Conservation (phyloP, 2,888 invertebrate species). For the Entomobrya multifasciata region DNA sequence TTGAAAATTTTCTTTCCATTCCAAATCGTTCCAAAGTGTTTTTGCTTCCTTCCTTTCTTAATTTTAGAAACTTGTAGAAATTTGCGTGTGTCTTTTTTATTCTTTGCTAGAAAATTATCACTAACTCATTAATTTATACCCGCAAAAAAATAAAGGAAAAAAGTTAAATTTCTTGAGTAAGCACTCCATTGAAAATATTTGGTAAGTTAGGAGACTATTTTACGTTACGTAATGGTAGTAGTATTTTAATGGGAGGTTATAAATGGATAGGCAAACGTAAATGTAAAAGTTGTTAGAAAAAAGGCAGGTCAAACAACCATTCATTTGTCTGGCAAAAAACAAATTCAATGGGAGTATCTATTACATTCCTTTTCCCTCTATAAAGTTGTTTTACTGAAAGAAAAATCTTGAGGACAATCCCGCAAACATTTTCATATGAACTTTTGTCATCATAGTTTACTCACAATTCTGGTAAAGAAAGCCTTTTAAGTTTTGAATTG, state of each 20-base stretch:
- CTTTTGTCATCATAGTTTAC: not conserved
- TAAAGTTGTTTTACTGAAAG: not conserved
- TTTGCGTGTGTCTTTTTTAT: too few relatives aligned
- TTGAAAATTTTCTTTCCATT: too few relatives aligned
- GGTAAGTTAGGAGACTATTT: too few relatives aligned
- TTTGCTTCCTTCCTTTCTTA: too few relatives aligned
- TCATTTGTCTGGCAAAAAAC: not conserved
- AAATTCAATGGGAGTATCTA: not conserved
- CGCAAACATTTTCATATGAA: too few relatives aligned
- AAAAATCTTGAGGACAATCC: not conserved
- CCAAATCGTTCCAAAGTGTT: too few relatives aligned
- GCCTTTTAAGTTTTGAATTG: too few relatives aligned
- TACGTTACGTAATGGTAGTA: not conserved
- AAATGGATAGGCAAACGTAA: too few relatives aligned
- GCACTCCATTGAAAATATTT: not conserved
- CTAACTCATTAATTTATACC: constrained; percentile 13
- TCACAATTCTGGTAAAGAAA: too few relatives aligned
- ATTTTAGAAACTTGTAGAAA: too few relatives aligned
- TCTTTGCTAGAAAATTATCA: too few relatives aligned
- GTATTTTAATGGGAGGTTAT: not conserved
- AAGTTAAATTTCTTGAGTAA: constrained; percentile 4
- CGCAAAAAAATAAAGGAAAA: not conserved
- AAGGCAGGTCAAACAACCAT: not conserved
- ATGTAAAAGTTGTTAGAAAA: not conserved
- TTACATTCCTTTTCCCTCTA: not conserved